Evolutionary conservation across 2,113 vertebrate genomes (phyloP), one percentile per base, ranked within the genome.

Genomic region (Dasyprocta punctata): DNA sequence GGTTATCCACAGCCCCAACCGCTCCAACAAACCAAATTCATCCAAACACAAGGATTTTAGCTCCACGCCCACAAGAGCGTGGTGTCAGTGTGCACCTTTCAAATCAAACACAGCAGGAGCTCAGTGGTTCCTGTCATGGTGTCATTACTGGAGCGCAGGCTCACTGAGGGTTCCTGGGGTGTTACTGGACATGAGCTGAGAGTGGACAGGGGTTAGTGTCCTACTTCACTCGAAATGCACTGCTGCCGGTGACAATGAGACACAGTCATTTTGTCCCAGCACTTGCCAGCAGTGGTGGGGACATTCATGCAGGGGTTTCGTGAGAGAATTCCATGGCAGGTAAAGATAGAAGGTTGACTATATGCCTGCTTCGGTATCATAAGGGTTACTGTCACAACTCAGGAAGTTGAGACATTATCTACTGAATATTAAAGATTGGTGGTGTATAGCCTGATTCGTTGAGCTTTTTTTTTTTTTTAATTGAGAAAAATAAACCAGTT

Each of bases 281-380:
- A 26, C 60, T 85, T 56, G 60, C 24, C 54, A 9, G 90, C 60
- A 7, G 10, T 14, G 26, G 58, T 41, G 85, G 85, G 36, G 67
- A 44, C 11, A 0, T 19, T 58, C 22, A 5, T 7, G 3, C 16
- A 1, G 65, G 54, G 38, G 3, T 28, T 5, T 58, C 5, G 16
- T 3, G 2, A 0, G 44, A 41, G 63, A 2, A 1, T 36, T 61
- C 14, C 0, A 38, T 0, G 7, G 44, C 5, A 36, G 1, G 5
- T 8, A 8, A 71, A 67, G 67, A n/a, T 38, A 26, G 36, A 38
- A n/a, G 65, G 11, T 6, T 13, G 41, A 1, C 26, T 19, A 1
- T 7, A 1, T 0, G 36, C 41, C 11, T 10, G 9, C 73, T 38
- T 58, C 49, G 11, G 96, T 3, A 33, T 11, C 10, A 8, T 14